phyloP scores from a whole-genome alignment of 30 jellyfish, hydroid and myxozoan species.

The Catostylus mosaicus region DNA sequence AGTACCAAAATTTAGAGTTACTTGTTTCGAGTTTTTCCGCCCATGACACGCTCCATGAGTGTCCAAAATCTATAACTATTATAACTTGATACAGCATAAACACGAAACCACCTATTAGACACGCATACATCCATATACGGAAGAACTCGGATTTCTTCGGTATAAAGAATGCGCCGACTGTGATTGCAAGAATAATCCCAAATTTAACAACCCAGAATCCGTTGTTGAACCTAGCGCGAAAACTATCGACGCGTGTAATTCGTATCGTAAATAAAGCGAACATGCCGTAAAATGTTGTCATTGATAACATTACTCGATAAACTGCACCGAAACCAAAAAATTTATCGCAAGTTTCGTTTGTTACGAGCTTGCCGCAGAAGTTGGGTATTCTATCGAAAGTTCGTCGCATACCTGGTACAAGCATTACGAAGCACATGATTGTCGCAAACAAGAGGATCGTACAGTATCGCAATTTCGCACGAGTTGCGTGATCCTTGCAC shows the following conservation, averaged over 20 bases:
- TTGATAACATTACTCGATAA: conserved; percentile 78
- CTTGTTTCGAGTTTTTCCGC: conserved; percentile 94
- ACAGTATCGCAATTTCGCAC: conserved; percentile 93
- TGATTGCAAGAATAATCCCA: conserved; percentile 63
- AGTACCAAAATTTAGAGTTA: conserved; percentile 87
- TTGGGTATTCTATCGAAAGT: conserved; percentile 86
- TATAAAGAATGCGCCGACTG: conserved; percentile 65
- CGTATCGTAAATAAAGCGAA: conserved; percentile 81
- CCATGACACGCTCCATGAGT: conserved; percentile 98
- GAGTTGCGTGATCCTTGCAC: conserved; percentile 91
- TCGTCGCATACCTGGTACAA: conserved; percentile 95
- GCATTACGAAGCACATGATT: conserved; percentile 83
- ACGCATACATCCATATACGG: conserved; percentile 96
- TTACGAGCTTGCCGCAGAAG: conserved; percentile 81
- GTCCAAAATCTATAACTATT: conserved; percentile 94
- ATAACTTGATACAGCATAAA: conserved; percentile 90
- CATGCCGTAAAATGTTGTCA: conserved; percentile 84
- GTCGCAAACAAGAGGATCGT: conserved; percentile 82
- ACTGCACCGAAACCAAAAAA: conserved; percentile 97
- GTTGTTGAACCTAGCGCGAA: conserved; percentile 94
- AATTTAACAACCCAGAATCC: conserved; percentile 87
- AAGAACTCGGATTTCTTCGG: conserved; percentile 89
- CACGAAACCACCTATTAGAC: conserved; percentile 92
- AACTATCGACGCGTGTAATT: conserved; percentile 71
- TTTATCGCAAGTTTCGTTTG: conserved; percentile 88